Base-by-base conservation (phyloP, 2,113 vertebrate species). In the Platichthys stellatus region DNA sequence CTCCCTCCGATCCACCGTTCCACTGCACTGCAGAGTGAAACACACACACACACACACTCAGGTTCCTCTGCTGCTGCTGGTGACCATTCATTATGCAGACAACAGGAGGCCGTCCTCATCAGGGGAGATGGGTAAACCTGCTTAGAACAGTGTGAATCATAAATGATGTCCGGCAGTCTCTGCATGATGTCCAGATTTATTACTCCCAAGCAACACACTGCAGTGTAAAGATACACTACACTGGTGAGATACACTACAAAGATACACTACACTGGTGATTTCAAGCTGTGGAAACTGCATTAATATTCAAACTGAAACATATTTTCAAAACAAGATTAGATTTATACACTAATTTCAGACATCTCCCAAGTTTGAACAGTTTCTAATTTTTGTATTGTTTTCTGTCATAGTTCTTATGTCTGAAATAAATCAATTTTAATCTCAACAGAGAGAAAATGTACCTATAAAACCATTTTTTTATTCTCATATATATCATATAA, bases 11-110 rank as follows among this genome's bases (percentile, higher is more conserved):
- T 79, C 80, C 15, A 0, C 18, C 18, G 47, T 85, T 78, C 15
- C 58, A 69, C 81, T 56, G 71, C 88, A 85, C 85, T 89, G 87
- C 88, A 74, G 88, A 60, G 78, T 69, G 74, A 76, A 75, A 38
- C 65, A 18, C 28, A 49, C 63, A 38, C 65, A 18, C 28, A 49
- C 63, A 21, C 35, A 38, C 62, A 24, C 38, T 40, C 38, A 45
- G 38, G 64, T 38, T 72, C 78, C 71, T 65, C 74, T 66, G 77
- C 72, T 79, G 72, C 74, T 66, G 77, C 72, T 79, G 72, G 23
- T 61, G 58, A 24, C 63, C 54, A 69, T 83, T 66, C 35, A 72
- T 77, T 72, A 86, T 79, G 76, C 79, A 83, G 56, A 11, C n/a
- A 58, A 60, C 45, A 62, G 63, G 72, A 63, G 35, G 31, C 12